Evolutionary conservation across 2,888 invertebrate species (phyloP), one percentile per base, ranked within the genome.

Genomic region (Lepidochrysops patricia): DNA sequence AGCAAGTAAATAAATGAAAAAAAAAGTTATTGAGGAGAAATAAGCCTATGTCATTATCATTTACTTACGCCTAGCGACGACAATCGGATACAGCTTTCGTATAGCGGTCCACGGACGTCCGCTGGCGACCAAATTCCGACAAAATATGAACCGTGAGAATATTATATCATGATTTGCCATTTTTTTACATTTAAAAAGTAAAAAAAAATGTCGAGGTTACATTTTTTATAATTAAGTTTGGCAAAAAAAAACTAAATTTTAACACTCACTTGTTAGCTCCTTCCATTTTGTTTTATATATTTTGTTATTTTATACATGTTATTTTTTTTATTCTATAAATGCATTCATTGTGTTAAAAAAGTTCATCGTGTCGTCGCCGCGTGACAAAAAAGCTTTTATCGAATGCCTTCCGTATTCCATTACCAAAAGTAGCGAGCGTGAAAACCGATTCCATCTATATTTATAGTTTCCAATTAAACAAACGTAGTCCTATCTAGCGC

Each of bases 391-490:
- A 27, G 6, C 7, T 52, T 27, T 52, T 32, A 12, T n/a, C 37
- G 15, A 54, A 54, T 19, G 29, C 19, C 12, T 13, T 29, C 34
- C 37, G 26, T 29, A 49, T 43, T 54, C 43, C 56, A 34, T 32
- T 61, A 13, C 59, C 58, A 63, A 65, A 62, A 60, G 57, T 60
- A 57, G 62, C 58, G 58, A 50, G 61, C 57, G 60, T 62, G 60
- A 63, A 65, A 64, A 65, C 60, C 64, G 66, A 65, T 65, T 66
- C 65, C 66, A 69, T 70, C 68, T 68, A 64, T 67, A 67, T 67
- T 67, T 67, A 68, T 67, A 68, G 64, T 61, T 66, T 67, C 72
- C 72, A 72, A 72, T 72, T 72, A 72, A 71, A 67, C 69, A 70
- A 68, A 67, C 66, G 67, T 65, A 65, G 63, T 64, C 59, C 65